Conservation (phyloP, 2,888 invertebrate species). For the Drymonia ruficornis region DNA sequence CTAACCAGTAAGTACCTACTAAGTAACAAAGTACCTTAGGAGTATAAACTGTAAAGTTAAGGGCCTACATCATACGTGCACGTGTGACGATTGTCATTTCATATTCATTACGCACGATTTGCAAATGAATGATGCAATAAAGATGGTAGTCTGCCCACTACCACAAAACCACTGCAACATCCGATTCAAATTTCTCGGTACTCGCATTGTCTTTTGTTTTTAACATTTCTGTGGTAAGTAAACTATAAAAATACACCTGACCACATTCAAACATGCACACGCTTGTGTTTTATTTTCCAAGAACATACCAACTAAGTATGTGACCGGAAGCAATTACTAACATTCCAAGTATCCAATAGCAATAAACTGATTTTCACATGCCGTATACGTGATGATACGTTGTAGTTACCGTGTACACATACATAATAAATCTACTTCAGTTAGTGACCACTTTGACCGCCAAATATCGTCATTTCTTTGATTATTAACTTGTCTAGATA, state of each 20-base stretch:
- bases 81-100: background rate
- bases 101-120: background rate
- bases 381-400: constrained; percentile 63
- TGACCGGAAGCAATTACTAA: constrained; percentile 74
- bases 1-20: no score
- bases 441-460: constrained; percentile 65
- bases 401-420: constrained; percentile 50
- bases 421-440: constrained; percentile 62
- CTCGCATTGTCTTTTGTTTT: constrained; percentile 1
- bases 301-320: constrained; percentile 51
- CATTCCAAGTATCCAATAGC: constrained; percentile 66
- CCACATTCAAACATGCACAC: constrained; percentile 14
- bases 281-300: constrained; percentile 45
- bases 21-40: no score
- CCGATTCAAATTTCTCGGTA: constrained; percentile 4
- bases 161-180: constrained; percentile 4
- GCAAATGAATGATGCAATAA: constrained; percentile 6
- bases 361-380: constrained; percentile 71
- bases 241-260: constrained; percentile 8
- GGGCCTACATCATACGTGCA: background rate
- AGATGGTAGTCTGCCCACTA: constrained; percentile 2
- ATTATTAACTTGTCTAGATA: no score
- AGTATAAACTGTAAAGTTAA: background rate
- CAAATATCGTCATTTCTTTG: constrained; percentile 73
- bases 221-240: background rate